Base-by-base conservation (phyloP, 2,888 invertebrate genomes). In the Agonopterix heracliana region DNA sequence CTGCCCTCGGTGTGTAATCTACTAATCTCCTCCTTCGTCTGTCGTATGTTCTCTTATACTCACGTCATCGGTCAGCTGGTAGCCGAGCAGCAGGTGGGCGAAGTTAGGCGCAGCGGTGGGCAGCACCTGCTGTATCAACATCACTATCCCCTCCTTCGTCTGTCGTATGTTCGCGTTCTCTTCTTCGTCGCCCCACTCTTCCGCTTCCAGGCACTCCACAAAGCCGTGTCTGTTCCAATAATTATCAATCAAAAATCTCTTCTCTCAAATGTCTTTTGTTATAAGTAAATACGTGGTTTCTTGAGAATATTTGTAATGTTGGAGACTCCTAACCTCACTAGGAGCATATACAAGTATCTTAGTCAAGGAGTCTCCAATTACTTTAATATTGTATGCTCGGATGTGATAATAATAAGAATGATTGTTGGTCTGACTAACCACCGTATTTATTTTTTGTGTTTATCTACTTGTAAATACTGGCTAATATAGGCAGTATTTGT, bases 81-180 rank as follows among this genome's bases (percentile, higher is more conserved):
- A 97, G 0, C 97, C 98, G 2, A 98, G 90, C 45, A 98, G 89
- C 74, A 95, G 96, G 74, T 97, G 96, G 0, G 96, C 93, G 8
- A 98, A 83, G 82, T 97, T 98, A 2, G 97, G 97, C 13, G 95
- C 85, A 0, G 94, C 92, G 47, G 95, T 92, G 3, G 91, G 90
- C 48, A 98, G 87, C 66, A 95, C 93, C 57, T 94, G 92, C 71
- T 95, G 92, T 66, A 98, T 78, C 3, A 97, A 78, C 59, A 91
- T 79, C 11, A 98, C 82, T 49, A 97, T 92, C 10, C 92, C 91
- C 64, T 93, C 93, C 77, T 94, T 93, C 38, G 92, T 91, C 34
- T 78, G 79, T 5, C 77, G 74, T 54, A 72, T 74, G 14, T 57
- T 72, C 26, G 78, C 78, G 12, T 75, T 78, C 12, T 86, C 68